phyloP scores from a whole-genome alignment of 2,113 vertebrate species.

The Seriola aureovittata region DNA sequence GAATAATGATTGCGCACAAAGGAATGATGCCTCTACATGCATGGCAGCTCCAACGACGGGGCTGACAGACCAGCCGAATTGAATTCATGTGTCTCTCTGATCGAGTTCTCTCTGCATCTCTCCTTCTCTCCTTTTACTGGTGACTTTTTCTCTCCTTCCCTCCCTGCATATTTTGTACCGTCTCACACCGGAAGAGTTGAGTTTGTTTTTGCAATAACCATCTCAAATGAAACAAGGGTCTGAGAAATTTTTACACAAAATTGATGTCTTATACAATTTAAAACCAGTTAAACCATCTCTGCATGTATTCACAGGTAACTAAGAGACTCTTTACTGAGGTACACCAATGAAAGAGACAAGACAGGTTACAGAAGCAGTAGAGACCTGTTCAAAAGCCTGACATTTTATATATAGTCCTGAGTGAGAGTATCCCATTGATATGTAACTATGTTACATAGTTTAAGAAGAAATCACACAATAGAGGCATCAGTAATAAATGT shows the following conservation, averaged over 20 bases:
- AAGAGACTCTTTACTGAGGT: background rate
- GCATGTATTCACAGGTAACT: background rate
- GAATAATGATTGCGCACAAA: conserved; percentile 62
- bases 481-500: conserved; percentile 38
- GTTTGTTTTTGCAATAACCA: background rate
- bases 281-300: background rate
- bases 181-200: background rate
- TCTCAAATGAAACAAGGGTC: background rate
- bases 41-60: conserved; percentile 56
- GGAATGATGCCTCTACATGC: conserved; percentile 53
- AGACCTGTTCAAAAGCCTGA: background rate
- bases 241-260: background rate
- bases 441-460: conserved; percentile 3
- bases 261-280: background rate
- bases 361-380: too few species aligned
- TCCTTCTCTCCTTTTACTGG: background rate
- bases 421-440: background rate
- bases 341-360: too few species aligned
- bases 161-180: background rate
- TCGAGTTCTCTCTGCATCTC: conserved; percentile 20
- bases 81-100: conserved; percentile 53
- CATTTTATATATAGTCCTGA: background rate
- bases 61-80: conserved; percentile 67
- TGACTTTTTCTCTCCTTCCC: background rate
- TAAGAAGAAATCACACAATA: background rate